Evolutionary conservation across 2,888 invertebrate species (phyloP).

Genomic region (Eutolmus rufibarbis): DNA sequence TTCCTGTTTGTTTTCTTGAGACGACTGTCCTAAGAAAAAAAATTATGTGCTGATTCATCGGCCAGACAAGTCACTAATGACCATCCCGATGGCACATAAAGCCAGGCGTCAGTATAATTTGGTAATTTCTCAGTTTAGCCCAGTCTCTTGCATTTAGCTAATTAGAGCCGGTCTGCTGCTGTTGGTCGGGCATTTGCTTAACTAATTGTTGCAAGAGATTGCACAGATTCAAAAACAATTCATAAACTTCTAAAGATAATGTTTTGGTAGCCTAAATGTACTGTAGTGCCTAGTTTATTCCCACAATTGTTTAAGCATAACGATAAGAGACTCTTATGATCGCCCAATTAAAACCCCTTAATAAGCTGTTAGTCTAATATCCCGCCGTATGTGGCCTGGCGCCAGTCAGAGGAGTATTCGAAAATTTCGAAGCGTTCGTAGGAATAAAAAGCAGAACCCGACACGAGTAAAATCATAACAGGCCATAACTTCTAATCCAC

Average conservation of each 20-base stretch:
- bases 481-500: conserved; percentile 32
- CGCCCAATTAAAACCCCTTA: conserved; percentile 46
- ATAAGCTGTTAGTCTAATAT: conserved; percentile 42
- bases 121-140: conserved; percentile 27
- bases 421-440: background rate
- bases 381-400: conserved; percentile 44
- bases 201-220: background rate
- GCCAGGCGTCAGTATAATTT: conserved; percentile 40
- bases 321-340: conserved; percentile 34
- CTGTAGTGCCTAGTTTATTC: background rate
- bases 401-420: conserved; percentile 36
- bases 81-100: background rate
- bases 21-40: background rate
- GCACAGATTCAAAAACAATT: background rate
- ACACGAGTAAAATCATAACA: conserved; percentile 37
- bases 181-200: background rate
- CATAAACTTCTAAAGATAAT: too few relatives aligned
- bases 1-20: conserved; percentile 24
- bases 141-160: background rate
- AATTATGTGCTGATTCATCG: conserved; percentile 12
- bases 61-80: background rate
- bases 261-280: background rate
- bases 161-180: conserved; percentile 5
- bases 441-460: conserved; percentile 12
- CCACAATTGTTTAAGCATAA: background rate